A percentile compares a stretch with the other conserved stretches of the same genome.
These are phyloP conservation scores for Cryptoprocta ferox DNA, from an alignment of 2,797 vertebrate genomes.

Conservation along the genomic window DNA sequence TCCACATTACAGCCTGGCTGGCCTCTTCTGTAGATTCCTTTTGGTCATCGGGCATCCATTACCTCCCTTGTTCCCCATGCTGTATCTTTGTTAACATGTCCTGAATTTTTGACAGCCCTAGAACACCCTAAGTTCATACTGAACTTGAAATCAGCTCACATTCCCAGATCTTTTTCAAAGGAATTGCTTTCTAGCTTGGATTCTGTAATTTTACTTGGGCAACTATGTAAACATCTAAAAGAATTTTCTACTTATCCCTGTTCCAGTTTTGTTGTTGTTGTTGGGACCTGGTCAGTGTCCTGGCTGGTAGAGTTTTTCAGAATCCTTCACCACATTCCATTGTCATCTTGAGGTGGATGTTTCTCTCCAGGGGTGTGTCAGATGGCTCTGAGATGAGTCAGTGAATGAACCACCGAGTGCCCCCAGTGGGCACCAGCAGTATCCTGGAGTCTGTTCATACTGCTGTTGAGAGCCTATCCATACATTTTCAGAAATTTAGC, in stretches of 20 bases:
- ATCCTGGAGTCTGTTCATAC: background rate
- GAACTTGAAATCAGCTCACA: background rate
- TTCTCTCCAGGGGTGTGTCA: background rate
- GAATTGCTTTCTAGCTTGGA: background rate
- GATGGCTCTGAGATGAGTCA: background rate
- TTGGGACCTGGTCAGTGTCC: background rate
- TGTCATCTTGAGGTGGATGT: background rate
- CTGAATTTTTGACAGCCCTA: background rate
- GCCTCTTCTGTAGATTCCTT: background rate
- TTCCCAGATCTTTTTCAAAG: background rate
- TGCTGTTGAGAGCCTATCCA: background rate
- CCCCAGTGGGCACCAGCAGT: background rate
- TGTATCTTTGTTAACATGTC: background rate
- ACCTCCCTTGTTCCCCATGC: background rate
- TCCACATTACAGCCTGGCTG: background rate
- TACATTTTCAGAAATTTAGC: background rate
- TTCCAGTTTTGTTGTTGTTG: background rate
- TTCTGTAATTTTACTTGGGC: background rate
- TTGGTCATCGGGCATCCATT: fast-evolving
- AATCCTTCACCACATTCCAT: background rate
- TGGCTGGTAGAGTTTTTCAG: background rate
- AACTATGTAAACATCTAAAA: background rate
- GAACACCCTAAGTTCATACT: background rate
- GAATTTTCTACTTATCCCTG: background rate
- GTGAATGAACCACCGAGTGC: background rate